These are phyloP conservation scores for Lasioglossum oenotherae DNA, from an alignment of 2,888 invertebrate genomes.

Conservation along the genomic window DNA sequence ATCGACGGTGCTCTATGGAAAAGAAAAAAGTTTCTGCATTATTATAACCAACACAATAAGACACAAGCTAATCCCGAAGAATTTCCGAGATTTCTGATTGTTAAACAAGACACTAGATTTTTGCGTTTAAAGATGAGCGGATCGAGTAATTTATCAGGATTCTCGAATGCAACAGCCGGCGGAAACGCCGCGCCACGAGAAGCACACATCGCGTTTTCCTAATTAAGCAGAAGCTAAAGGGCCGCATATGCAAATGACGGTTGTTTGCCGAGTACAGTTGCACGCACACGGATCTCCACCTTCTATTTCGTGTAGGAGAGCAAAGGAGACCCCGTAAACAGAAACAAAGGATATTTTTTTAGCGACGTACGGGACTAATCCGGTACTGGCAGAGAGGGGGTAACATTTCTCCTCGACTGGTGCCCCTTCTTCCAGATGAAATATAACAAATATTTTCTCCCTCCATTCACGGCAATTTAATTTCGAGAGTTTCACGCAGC, in stretches of 20 bases:
- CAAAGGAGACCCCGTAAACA: conserved; percentile 29
- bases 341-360: conserved; percentile 48
- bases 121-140: conserved; percentile 25
- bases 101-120: conserved; percentile 7
- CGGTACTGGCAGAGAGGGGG: too few species aligned
- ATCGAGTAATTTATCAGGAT: conserved; percentile 19
- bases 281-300: conserved; percentile 22
- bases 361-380: background rate
- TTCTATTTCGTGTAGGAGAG: background rate
- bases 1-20: conserved; percentile 89
- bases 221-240: conserved; percentile 69
- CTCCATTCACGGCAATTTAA: background rate
- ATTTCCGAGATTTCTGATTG: background rate
- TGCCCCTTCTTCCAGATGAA: background rate
- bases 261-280: conserved; percentile 59
- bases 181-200: conserved; percentile 40
- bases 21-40: background rate
- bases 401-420: too few species aligned
- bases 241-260: conserved; percentile 69
- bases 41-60: background rate
- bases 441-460: background rate
- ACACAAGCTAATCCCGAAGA: background rate
- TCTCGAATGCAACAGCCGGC: conserved; percentile 26
- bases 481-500: background rate
- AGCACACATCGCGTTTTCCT: conserved; percentile 60